phyloP scores from a whole-genome alignment of 2,113 vertebrate species.

The Lasiurus cinereus region DNA sequence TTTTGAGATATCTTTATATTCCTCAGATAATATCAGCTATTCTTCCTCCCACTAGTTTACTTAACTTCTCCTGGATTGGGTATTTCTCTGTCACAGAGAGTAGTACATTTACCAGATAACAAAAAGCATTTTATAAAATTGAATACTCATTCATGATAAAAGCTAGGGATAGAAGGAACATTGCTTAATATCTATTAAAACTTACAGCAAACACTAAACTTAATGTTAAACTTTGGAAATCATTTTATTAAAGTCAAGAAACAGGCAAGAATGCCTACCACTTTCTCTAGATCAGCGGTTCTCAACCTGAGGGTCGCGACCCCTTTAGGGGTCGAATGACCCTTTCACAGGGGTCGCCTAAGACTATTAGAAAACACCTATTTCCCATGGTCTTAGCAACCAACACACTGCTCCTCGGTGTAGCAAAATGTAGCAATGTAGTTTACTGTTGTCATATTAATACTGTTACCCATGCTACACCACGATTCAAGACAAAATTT shows the following conservation, averaged over 20 bases:
- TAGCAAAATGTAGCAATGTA: too few species aligned
- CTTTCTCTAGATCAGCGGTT: not conserved
- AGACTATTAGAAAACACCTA: too few species aligned
- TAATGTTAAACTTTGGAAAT: slow-evolving; percentile 28
- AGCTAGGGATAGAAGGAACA: slow-evolving; percentile 18
- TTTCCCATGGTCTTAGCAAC: too few species aligned
- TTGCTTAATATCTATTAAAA: slow-evolving; percentile 43
- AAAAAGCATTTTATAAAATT: slow-evolving; percentile 23
- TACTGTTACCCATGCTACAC: too few species aligned
- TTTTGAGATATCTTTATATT: not conserved
- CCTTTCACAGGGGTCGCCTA: too few species aligned
- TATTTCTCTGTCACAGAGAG: not conserved
- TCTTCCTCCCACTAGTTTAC: not conserved
- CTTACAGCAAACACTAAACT: not conserved
- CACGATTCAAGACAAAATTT: too few species aligned
- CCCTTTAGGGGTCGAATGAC: too few species aligned
- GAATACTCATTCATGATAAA: not conserved
- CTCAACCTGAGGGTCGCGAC: too few species aligned
- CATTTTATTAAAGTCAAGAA: not conserved
- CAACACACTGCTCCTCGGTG: too few species aligned
- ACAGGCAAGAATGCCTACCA: not conserved
- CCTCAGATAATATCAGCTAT: not conserved
- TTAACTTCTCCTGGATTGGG: not conserved
- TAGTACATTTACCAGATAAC: not conserved
- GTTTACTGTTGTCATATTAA: too few species aligned